Base-by-base conservation (phyloP, 2,797 vertebrate genomes). In the Luscinia luscinia region DNA sequence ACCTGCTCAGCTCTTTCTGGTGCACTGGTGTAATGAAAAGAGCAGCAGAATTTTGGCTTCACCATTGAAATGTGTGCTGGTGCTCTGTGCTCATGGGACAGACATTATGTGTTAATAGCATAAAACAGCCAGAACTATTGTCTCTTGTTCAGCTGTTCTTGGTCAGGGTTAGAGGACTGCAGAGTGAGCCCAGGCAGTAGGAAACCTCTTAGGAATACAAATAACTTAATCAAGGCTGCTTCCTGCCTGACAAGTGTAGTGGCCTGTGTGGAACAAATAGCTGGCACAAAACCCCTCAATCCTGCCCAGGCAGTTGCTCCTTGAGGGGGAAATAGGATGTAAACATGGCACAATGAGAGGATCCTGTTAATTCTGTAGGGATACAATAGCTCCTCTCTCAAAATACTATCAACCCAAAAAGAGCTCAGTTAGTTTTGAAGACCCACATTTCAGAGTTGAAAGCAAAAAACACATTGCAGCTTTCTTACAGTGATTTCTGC, bases 221-320 rank as follows among this genome's bases (percentile, higher is more conserved):
- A 85, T 91, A 87, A 80, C 46, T 87, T 72, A 32, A 85, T 79
- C 81, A 87, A 75, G 45, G 57, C 89, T 77, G 57, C 64, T 93
- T 91, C 46, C 46, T 87, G 58, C 66, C 75, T 87, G 83, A 30
- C 2, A 18, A 77, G 43, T 14, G 22, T 4, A 52, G 55, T 30
- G 73, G 54, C 30, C 69, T 32, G 15, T 3, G 19, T 2, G 24
- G 49, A 68, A 55, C 51, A 67, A 79, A 64, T 4, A 22, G 6
- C 38, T 93, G 62, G 46, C n/a, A 77, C 4, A 9, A 49, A 55
- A 70, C 18, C 27, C 45, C 32, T 48, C 64, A 21, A 34, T 84
- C 88, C 27, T 1, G 6, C 57, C 32, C 41, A 45, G 21, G 24
- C 28, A 62, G 28, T 30, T 1, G 5, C 15, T 52, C 19, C 34